Conservation (phyloP, 2,113 vertebrate species). For the Hippocampus zosterae region DNA sequence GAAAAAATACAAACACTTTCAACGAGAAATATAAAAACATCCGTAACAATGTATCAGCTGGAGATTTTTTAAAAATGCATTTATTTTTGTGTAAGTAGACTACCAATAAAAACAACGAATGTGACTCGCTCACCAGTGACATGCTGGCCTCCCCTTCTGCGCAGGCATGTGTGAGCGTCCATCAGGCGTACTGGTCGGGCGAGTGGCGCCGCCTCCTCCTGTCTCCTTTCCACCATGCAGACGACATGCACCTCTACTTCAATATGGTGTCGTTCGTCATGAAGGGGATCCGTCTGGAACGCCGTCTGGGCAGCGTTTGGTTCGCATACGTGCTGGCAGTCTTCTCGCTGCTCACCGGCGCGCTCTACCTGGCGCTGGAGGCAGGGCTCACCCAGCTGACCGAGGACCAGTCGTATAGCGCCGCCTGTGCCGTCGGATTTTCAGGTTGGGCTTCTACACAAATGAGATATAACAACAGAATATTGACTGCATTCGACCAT, state of each 20-base stretch:
- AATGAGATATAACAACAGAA: too few relatives aligned
- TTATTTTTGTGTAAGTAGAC: too few relatives aligned
- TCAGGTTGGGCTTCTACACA: conserved; percentile 74
- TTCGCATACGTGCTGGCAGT: conserved; percentile 80
- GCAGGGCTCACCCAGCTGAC: conserved; percentile 65
- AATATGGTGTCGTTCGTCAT: conserved; percentile 93
- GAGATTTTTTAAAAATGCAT: too few relatives aligned
- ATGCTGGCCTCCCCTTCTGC: conserved; percentile 9
- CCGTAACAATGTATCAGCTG: too few relatives aligned
- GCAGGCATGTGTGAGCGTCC: conserved; percentile 82
- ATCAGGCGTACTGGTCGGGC: conserved; percentile 66
- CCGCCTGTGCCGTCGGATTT: conserved; percentile 86
- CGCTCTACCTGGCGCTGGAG: conserved; percentile 83
- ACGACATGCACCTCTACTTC: conserved; percentile 93
- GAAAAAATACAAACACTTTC: too few relatives aligned
- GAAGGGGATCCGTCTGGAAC: conserved; percentile 86
- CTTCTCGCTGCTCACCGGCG: conserved; percentile 82
- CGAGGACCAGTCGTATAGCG: conserved; percentile 72
- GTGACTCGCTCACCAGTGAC: too few relatives aligned
- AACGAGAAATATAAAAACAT: too few relatives aligned
- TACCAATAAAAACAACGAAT: too few relatives aligned
- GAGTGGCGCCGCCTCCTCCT: conserved; percentile 87
- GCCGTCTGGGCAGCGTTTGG: conserved; percentile 77
- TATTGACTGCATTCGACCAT: too few relatives aligned
- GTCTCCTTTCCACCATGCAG: conserved; percentile 83